Conservation (phyloP, 2,888 invertebrate species). For the Spodoptera picta region DNA sequence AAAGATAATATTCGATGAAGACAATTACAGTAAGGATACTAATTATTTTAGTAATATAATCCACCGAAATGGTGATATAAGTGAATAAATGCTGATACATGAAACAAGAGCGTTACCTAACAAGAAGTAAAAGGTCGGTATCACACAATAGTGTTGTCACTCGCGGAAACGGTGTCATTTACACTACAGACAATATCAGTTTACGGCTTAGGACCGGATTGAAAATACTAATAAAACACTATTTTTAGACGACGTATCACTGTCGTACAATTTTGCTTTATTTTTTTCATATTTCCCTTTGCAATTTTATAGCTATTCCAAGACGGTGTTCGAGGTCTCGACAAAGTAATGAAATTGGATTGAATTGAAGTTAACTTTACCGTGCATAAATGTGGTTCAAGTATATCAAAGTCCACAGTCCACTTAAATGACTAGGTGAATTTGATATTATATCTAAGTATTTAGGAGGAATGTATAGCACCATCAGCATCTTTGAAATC, state of each 20-base stretch:
- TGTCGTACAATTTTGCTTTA: no score
- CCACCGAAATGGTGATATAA: background rate
- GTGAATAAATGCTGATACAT: slow-evolving; percentile 5
- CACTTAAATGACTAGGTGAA: no score
- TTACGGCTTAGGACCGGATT: slow-evolving; percentile 20
- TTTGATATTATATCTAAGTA: no score
- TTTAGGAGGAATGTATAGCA: no score
- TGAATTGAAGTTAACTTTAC: no score
- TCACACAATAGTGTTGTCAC: slow-evolving; percentile 39
- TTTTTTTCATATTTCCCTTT: no score
- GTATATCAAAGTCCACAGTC: no score
- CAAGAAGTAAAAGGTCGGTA: slow-evolving; percentile 31
- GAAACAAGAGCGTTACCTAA: slow-evolving; percentile 24
- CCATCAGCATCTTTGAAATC: no score
- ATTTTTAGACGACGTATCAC: background rate
- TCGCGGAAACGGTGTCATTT: slow-evolving; percentile 50
- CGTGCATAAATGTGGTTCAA: background rate
- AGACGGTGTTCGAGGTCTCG: background rate
- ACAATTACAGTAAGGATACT: background rate
- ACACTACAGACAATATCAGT: slow-evolving; percentile 36
- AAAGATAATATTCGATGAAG: slow-evolving; percentile 1
- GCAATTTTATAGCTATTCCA: no score
- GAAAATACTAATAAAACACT: background rate
- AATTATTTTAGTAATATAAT: background rate
- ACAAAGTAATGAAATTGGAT: no score